phyloP scores from a whole-genome alignment of 2,797 vertebrate species.

The Cichlasoma orientale region DNA sequence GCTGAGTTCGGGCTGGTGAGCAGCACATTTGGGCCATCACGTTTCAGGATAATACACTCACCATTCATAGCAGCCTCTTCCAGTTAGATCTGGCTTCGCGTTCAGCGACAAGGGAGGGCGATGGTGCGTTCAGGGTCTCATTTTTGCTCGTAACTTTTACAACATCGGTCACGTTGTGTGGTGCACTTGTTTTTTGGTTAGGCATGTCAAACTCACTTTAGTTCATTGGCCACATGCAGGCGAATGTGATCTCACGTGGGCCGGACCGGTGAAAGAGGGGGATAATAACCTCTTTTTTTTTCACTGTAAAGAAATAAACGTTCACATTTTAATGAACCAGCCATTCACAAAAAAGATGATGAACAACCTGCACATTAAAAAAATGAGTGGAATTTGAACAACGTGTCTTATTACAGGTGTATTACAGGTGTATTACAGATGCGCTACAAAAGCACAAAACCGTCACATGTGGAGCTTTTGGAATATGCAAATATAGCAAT shows the following conservation, averaged over 20 bases:
- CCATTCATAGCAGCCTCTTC: constrained; percentile 52
- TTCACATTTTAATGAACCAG: neutral
- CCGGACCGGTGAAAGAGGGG: neutral
- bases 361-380: neutral
- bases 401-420: neutral
- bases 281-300: neutral
- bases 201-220: neutral
- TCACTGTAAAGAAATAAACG: neutral
- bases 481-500: neutral
- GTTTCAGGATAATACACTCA: neutral
- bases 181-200: neutral
- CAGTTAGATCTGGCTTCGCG: constrained; percentile 41
- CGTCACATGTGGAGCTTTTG: neutral
- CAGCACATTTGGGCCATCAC: constrained; percentile 21
- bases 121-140: constrained; percentile 47
- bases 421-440: neutral
- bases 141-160: constrained; percentile 24
- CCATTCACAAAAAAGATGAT: neutral
- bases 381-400: neutral
- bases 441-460: neutral
- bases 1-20: neutral
- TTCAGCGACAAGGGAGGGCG: constrained; percentile 37
- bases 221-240: neutral
- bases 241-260: neutral
- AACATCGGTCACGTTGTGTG: neutral